phyloP scores from a whole-genome alignment of 2,797 vertebrate species.

The Heteromormyrus szaboi region DNA sequence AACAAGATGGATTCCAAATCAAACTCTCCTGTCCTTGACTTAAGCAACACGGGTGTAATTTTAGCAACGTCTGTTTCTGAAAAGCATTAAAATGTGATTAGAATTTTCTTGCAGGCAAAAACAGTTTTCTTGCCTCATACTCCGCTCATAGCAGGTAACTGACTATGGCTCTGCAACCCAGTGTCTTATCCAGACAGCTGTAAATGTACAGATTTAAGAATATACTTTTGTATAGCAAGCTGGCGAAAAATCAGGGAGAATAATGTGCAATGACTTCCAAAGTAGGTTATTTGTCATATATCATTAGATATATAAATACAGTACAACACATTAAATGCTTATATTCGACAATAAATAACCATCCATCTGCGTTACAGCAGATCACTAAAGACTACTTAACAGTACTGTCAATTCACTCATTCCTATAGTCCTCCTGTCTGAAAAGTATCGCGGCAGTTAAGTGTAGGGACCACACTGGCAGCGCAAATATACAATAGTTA shows the following conservation, averaged over 20 bases:
- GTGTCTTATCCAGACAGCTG: background rate
- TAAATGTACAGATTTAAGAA: background rate
- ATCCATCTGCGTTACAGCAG: background rate
- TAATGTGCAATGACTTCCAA: background rate
- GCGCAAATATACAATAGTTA: background rate
- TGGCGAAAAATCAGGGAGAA: background rate
- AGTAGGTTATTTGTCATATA: background rate
- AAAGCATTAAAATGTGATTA: constrained; percentile 23
- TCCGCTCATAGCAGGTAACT: background rate
- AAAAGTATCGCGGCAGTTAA: background rate
- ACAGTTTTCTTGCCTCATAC: background rate
- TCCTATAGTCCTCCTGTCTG: background rate
- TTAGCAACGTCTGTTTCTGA: constrained; percentile 61
- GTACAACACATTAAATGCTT: background rate
- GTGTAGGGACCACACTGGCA: background rate
- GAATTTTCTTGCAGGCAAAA: background rate
- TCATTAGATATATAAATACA: background rate
- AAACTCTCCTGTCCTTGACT: constrained; percentile 70
- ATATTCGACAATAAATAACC: background rate
- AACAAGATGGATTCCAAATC: constrained; percentile 73
- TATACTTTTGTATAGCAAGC: background rate
- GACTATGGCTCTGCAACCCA: background rate
- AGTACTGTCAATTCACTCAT: background rate
- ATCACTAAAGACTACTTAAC: background rate
- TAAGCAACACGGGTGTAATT: constrained; percentile 61